These are phyloP conservation scores for Pocillopora damicornis DNA, from an alignment of 64 coral and sea anemone species.

Conservation along the genomic window DNA sequence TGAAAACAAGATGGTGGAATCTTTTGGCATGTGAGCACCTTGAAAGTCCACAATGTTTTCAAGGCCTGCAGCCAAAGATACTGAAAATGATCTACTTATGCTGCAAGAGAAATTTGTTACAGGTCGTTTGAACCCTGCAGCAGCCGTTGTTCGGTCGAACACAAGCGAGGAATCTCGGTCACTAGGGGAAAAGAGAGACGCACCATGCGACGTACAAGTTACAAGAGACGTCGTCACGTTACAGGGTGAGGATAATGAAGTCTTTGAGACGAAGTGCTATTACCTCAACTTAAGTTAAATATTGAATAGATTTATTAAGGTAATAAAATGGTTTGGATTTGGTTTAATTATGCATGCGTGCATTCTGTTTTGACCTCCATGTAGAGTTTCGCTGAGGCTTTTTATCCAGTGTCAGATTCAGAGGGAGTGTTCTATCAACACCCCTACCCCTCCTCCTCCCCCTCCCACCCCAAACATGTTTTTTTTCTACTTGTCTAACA, in stretches of 20 bases:
- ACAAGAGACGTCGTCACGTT: constrained; percentile 10
- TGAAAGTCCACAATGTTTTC: constrained; percentile 24
- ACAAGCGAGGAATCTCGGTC: not conserved
- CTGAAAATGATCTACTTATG: constrained; percentile 32
- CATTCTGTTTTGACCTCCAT: too few relatives aligned
- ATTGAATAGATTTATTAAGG: too few relatives aligned
- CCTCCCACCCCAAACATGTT: too few relatives aligned
- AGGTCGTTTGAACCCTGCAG: constrained; percentile 31
- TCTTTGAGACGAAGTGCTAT: not conserved
- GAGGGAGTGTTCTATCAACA: too few relatives aligned
- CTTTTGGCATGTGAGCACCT: not conserved
- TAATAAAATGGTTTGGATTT: too few relatives aligned
- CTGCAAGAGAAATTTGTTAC: constrained; percentile 45
- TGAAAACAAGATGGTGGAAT: not conserved
- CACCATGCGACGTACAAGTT: not conserved
- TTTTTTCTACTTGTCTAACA: too few relatives aligned
- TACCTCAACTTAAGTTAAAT: too few relatives aligned
- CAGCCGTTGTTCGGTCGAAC: constrained; percentile 7
- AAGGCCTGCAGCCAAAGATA: constrained; percentile 30
- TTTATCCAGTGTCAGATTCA: too few relatives aligned
- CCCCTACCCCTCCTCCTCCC: too few relatives aligned
- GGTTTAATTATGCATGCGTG: too few relatives aligned
- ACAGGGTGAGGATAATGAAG: not conserved
- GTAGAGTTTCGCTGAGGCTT: too few relatives aligned
- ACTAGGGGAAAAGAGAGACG: not conserved